Conservation (phyloP, 1,140 invertebrate species). For the Propsilocerus akamusi region DNA sequence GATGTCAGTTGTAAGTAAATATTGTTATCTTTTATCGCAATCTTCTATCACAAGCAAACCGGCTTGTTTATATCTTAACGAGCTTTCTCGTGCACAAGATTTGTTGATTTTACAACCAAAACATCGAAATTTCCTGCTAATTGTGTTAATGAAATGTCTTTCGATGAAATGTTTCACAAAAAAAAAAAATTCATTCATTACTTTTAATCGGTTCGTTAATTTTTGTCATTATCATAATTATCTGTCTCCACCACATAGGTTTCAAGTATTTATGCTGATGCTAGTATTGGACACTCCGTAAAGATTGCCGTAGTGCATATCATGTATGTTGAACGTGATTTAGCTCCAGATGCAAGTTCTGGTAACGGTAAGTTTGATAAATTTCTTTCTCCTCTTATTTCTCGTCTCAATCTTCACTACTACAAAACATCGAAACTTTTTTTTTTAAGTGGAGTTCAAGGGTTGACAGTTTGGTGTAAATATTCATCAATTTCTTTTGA, state of each 20-base stretch:
- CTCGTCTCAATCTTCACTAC: background rate
- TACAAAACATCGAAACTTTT: background rate
- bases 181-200: too few species aligned
- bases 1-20: slow-evolving; percentile 56
- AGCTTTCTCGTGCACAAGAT: too few species aligned
- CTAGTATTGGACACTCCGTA: slow-evolving; percentile 62
- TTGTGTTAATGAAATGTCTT: too few species aligned
- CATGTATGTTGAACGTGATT: slow-evolving; percentile 31
- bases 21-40: too few species aligned
- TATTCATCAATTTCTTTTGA: background rate
- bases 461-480: background rate
- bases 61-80: too few species aligned
- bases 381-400: background rate
- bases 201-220: slow-evolving; percentile 3
- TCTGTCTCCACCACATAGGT: too few species aligned
- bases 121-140: too few species aligned
- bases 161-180: too few species aligned
- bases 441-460: background rate
- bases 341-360: slow-evolving; percentile 17
- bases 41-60: too few species aligned
- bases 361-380: slow-evolving; percentile 9
- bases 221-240: too few species aligned
- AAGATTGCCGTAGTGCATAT: slow-evolving; percentile 57
- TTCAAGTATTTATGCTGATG: slow-evolving; percentile 57
- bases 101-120: too few species aligned